These are phyloP conservation scores for Synergus japonicus DNA, from an alignment of 2,888 invertebrate genomes.

Conservation along the genomic window DNA sequence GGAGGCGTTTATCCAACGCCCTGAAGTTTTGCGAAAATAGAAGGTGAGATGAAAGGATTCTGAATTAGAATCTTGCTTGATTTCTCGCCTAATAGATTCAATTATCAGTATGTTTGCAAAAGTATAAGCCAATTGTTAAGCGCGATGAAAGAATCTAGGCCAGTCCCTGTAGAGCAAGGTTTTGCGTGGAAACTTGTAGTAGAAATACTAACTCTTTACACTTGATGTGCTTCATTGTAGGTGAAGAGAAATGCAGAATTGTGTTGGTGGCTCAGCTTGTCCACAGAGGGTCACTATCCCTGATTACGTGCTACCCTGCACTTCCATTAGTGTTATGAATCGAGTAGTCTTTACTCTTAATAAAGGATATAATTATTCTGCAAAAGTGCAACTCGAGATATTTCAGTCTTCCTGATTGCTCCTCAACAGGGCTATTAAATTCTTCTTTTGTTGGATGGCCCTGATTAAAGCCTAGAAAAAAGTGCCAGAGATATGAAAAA, in stretches of 20 bases:
- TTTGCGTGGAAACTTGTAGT: slow-evolving; percentile 47
- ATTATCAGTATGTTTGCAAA: slow-evolving; percentile 36
- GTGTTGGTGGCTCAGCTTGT: slow-evolving; percentile 47
- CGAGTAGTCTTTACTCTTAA: background rate
- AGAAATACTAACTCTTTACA: slow-evolving; percentile 52
- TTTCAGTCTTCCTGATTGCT: background rate
- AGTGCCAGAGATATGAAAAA: background rate
- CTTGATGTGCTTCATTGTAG: slow-evolving; percentile 52
- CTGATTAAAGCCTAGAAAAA: background rate
- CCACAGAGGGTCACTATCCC: slow-evolving; percentile 55
- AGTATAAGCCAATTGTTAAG: slow-evolving; percentile 32
- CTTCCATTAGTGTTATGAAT: slow-evolving; percentile 30
- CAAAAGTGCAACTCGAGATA: slow-evolving; percentile 10
- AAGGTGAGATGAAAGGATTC: background rate
- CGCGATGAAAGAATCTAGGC: slow-evolving; percentile 48
- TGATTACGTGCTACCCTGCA: slow-evolving; percentile 45
- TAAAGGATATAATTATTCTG: background rate
- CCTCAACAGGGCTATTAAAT: background rate
- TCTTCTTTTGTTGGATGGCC: background rate
- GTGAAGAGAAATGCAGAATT: slow-evolving; percentile 47
- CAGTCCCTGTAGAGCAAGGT: slow-evolving; percentile 47
- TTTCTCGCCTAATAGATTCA: slow-evolving; percentile 28
- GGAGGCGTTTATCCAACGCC: no score
- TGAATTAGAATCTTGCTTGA: slow-evolving; percentile 24
- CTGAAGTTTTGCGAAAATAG: background rate